Conservation (phyloP, 2,113 vertebrate species). For the Taxidea taxus region DNA sequence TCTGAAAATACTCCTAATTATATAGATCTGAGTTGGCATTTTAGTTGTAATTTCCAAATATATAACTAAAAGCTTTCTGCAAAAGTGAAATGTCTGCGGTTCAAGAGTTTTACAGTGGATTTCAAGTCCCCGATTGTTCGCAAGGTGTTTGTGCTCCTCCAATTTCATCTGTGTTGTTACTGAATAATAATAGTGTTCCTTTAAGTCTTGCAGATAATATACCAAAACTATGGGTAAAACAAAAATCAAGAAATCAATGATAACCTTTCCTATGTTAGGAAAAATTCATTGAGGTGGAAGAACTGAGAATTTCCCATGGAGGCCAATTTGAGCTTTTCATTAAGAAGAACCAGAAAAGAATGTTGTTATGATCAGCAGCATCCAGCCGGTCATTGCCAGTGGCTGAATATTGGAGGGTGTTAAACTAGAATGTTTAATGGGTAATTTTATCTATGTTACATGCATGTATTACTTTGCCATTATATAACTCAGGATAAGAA, state of each 20-base stretch:
- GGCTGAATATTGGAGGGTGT: not conserved
- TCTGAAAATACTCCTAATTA: not conserved
- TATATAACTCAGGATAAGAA: not conserved
- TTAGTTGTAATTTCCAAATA: not conserved
- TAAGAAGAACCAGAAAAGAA: not conserved
- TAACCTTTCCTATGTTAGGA: not conserved
- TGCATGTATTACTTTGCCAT: not conserved
- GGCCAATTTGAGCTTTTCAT: not conserved
- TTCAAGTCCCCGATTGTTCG: slow-evolving; percentile 1
- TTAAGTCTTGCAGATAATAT: not conserved
- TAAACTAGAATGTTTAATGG: not conserved
- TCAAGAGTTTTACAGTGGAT: not conserved
- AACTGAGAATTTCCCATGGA: not conserved
- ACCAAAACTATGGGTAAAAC: not conserved
- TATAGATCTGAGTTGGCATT: not conserved
- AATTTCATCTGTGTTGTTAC: not conserved
- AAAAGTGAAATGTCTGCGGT: not conserved
- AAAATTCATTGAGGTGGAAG: not conserved
- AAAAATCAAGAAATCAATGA: not conserved
- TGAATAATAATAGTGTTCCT: not conserved
- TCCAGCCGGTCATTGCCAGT: not conserved
- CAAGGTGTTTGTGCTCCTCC: not conserved
- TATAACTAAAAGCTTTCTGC: slow-evolving; percentile 11
- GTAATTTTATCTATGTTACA: not conserved
- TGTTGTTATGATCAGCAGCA: not conserved